Base-by-base conservation (phyloP, 2,797 vertebrate species). In the Trachurus trachurus region DNA sequence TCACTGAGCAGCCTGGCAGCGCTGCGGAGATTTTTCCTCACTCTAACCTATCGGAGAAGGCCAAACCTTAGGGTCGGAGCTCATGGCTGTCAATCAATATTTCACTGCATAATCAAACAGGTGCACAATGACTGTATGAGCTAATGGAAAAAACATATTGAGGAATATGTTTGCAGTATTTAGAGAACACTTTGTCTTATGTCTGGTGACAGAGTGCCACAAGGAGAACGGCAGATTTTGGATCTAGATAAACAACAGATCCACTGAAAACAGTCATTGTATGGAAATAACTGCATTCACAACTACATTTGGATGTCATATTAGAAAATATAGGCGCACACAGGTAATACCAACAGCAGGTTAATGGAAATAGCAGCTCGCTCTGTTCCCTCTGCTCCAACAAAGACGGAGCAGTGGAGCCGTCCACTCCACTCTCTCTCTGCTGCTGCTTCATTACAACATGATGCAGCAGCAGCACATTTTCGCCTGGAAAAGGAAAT, bases 401-500 rank as follows among this genome's bases (percentile, higher is more conserved):
- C 68, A 26, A 61, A 50, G 31, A 66, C 21, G 10, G 52, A 47
- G 70, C 71, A 59, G 58, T 26, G 5, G 16, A 67, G 61, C 60
- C 61, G 26, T 26, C 26, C 26, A 3, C 39, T 26, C 26, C 26
- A 3, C 39, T 64, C 47, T 47, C 26, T 26, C 26, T 26, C 26
- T 26, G n/a, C 44, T 49, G 37, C 74, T 56, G 2, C 62, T 82
- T 87, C 49, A 56, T 72, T 59, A 70, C 75, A 58, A 76, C 31
- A 76, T 74, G 66, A 70, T 57, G 26, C 26, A 26, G 26, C 26
- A 26, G 81, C 54, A 21, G 71, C 76, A 78, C 31, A 68, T 85
- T 83, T 83, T 67, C 45, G 78, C 47, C 52, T 58, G 34, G 34
- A 74, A 67, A 61, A 70, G 26, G 21, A 47, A 68, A 80, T 65